phyloP scores from a whole-genome alignment of 92 coral and sea anemone species.

The Phenganax stokvisi region DNA sequence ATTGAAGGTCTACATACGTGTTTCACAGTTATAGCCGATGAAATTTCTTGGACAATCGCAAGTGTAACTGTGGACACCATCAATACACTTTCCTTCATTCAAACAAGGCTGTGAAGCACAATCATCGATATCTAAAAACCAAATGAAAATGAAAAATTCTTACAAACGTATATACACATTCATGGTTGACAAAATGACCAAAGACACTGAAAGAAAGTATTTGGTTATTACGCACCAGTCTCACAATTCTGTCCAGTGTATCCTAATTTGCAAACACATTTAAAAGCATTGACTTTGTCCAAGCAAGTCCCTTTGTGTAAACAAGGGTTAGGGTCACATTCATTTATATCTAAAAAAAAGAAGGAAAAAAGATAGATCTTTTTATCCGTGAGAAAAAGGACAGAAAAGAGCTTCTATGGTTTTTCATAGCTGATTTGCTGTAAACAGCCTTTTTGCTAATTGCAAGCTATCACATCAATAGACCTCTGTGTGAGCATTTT shows the following conservation, averaged over 20 bases:
- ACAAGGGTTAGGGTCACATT: slow-evolving; percentile 29
- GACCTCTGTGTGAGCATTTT: too few species aligned
- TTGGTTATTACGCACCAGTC: slow-evolving; percentile 3
- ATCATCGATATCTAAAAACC: slow-evolving; percentile 10
- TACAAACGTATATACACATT: neutral
- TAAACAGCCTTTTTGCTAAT: too few species aligned
- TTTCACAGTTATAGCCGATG: slow-evolving; percentile 25
- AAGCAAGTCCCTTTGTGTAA: slow-evolving; percentile 20
- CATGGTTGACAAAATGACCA: neutral
- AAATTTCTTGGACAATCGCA: slow-evolving; percentile 15
- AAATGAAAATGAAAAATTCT: neutral
- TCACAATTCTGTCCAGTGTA: slow-evolving; percentile 7
- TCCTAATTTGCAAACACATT: slow-evolving; percentile 29
- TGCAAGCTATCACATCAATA: too few species aligned
- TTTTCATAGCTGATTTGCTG: too few species aligned
- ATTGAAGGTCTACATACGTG: neutral
- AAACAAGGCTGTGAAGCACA: slow-evolving; percentile 5
- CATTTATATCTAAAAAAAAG: slow-evolving; percentile 6
- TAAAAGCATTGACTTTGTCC: slow-evolving; percentile 29
- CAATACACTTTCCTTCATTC: slow-evolving; percentile 14
- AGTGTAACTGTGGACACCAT: slow-evolving; percentile 15
- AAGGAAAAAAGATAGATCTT: neutral
- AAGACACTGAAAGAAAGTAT: neutral
- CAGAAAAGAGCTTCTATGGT: neutral
- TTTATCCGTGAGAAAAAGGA: too few species aligned